These are phyloP conservation scores for Aspidapion aeneum DNA, from an alignment of 2,888 invertebrate genomes.

Conservation along the genomic window DNA sequence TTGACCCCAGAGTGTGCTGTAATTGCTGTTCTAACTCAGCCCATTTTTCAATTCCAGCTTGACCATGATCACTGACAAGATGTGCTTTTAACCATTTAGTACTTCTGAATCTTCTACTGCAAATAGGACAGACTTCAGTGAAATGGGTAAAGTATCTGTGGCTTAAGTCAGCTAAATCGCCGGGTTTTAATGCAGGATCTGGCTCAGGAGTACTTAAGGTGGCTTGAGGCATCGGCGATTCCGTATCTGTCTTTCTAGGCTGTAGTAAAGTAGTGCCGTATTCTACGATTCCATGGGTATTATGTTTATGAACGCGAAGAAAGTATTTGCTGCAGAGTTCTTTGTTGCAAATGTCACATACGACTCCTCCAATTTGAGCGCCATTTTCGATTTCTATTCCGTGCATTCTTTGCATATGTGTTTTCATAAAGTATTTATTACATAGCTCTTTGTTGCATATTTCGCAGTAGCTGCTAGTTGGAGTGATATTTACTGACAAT, in stretches of 20 bases:
- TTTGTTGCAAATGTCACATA: constrained; percentile 97
- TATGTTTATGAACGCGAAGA: constrained; percentile 94
- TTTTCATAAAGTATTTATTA: constrained; percentile 99
- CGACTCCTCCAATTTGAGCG: constrained; percentile 88
- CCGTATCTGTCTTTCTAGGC: constrained; percentile 46
- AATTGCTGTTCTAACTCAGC: constrained; percentile 55
- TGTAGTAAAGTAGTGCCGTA: constrained; percentile 57
- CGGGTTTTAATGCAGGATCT: constrained; percentile 52
- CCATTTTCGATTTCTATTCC: constrained; percentile 92
- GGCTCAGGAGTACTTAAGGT: constrained; percentile 31
- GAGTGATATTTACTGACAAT: constrained; percentile 59
- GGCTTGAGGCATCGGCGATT: constrained; percentile 28
- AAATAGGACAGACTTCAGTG: constrained; percentile 79
- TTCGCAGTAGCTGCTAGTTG: constrained; percentile 89
- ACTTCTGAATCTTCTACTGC: constrained; percentile 82
- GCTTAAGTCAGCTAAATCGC: constrained; percentile 56
- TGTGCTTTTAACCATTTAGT: constrained; percentile 87
- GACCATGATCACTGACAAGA: constrained; percentile 81
- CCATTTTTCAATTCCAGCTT: constrained; percentile 60
- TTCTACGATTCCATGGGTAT: constrained; percentile 94
- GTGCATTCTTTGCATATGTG: constrained; percentile 99
- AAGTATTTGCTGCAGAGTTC: constrained; percentile 98
- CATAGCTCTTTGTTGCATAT: constrained; percentile 98
- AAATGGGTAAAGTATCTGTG: constrained; percentile 64
- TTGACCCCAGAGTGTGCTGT: constrained; percentile 39